Base-by-base conservation (phyloP, 1,140 invertebrate genomes). In the Caenorhabditis remanei region DNA sequence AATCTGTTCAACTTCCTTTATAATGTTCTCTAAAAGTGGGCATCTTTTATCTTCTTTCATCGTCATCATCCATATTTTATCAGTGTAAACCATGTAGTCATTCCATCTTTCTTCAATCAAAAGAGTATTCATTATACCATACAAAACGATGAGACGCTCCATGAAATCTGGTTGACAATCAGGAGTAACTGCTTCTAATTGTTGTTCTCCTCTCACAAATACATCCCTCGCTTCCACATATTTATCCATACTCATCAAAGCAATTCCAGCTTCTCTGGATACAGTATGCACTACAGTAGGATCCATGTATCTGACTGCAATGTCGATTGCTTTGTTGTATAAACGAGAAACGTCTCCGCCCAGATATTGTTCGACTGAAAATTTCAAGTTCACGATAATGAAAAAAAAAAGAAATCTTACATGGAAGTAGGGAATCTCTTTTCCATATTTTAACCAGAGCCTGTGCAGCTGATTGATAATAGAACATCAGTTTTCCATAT, bases 1-100 rank as follows among this genome's bases (percentile, higher is more conserved):
- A 21, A 79, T 4, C n/a, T 79, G 71, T 79, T 79, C 71, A 2
- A 53, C 46, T 79, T 79, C 71, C 24, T 79, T 79, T 4, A 53
- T 79, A 13, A 79, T 79, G 53, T 79, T 79, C 1, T 50, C 71
- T 4, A 24, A 50, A 21, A 79, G 46, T 9, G 46, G 19, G 21
- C 46, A 79, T 50, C 14, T 79, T 41, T 50, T 79, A 7, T 48
- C 71, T 50, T 79, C 71, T 79, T 79, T 79, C 46, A 79, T 50
- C n/a, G 46, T 50, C 71, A 79, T 79, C 71, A 79, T 79, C 71
- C 71, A 79, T 9, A 79, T 50, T 79, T 79, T 79, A 79, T 79
- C 71, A 9, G 71, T 79, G 53, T 79, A 79, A n/a, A 79, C 46
- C 71, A 79, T 50, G 41, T 79, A 79, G 5, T 79, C 71, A 79